Percentiles rank a stretch among this genome's conserved stretches.
Evolutionary conservation across 2,113 vertebrate species (phyloP).

Genomic region (Pseudopipra pipra): DNA sequence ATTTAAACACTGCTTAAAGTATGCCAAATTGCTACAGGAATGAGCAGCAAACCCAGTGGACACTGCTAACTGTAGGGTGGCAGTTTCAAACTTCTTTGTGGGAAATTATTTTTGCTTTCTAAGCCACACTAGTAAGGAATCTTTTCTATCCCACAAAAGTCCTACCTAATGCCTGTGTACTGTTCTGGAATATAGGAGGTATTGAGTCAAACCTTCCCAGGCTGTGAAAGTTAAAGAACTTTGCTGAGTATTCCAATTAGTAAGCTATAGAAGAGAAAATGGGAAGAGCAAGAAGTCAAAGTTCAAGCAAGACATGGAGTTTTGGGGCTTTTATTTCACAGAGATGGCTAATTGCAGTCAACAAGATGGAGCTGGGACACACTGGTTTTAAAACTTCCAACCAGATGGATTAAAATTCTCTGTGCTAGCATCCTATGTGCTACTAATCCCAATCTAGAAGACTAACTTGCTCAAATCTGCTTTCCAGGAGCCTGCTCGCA

Average conservation of each 20-base stretch:
- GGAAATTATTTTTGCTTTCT: not conserved
- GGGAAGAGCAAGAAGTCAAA: not conserved
- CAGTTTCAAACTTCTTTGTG: not conserved
- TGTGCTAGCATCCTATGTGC: not conserved
- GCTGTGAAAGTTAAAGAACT: not conserved
- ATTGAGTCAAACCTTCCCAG: not conserved
- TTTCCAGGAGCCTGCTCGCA: not conserved
- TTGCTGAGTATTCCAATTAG: not conserved
- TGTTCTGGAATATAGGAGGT: not conserved
- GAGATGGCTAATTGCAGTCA: not conserved
- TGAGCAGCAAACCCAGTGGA: not conserved
- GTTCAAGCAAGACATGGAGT: not conserved
- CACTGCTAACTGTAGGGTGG: not conserved
- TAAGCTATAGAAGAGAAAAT: not conserved
- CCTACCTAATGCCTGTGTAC: accelerated
- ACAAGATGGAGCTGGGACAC: not conserved
- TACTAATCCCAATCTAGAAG: not conserved
- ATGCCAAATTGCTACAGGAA: not conserved
- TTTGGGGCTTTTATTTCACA: not conserved
- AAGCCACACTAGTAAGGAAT: not conserved
- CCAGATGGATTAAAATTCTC: not conserved
- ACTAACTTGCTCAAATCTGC: not conserved
- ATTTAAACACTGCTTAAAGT: not conserved
- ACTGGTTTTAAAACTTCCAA: not conserved
- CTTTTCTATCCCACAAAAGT: not conserved